Evolutionary conservation across 2,888 invertebrate species (phyloP).

Genomic region (Xestia c-nigrum): DNA sequence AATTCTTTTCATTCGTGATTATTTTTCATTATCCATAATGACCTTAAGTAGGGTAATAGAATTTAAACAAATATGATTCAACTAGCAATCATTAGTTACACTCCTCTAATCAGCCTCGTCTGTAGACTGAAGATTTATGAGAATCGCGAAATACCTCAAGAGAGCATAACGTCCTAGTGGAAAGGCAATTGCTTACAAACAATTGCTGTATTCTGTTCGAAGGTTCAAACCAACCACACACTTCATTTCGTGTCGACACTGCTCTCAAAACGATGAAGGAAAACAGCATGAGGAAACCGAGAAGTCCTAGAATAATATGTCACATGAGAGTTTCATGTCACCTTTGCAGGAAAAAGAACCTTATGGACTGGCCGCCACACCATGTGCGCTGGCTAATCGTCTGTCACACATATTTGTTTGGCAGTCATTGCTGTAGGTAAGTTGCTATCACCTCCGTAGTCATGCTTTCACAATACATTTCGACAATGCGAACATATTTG

Average conservation of each 20-base stretch:
- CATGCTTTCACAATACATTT: background rate
- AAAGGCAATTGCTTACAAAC: background rate
- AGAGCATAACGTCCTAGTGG: background rate
- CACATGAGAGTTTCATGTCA: background rate
- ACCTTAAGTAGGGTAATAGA: constrained; percentile 7
- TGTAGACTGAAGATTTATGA: background rate
- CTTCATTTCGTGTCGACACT: background rate
- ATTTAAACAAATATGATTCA: background rate
- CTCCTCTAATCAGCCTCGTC: background rate
- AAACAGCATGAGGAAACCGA: background rate
- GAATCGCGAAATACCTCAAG: background rate
- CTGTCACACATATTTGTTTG: background rate
- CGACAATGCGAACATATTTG: background rate
- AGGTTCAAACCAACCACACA: background rate
- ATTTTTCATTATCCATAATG: constrained; percentile 17
- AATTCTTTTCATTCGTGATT: constrained; percentile 24
- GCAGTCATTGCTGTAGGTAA: background rate
- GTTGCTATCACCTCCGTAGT: background rate
- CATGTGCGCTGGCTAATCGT: background rate
- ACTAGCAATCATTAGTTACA: background rate
- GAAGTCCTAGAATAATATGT: background rate
- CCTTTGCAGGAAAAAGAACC: background rate
- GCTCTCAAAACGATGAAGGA: background rate
- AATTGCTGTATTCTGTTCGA: background rate
- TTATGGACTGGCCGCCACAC: background rate